A percentile compares a stretch with the other conserved stretches of the same genome.
These are phyloP conservation scores for Nebria salina DNA, from an alignment of 2,888 invertebrate species.

Conservation along the genomic window DNA sequence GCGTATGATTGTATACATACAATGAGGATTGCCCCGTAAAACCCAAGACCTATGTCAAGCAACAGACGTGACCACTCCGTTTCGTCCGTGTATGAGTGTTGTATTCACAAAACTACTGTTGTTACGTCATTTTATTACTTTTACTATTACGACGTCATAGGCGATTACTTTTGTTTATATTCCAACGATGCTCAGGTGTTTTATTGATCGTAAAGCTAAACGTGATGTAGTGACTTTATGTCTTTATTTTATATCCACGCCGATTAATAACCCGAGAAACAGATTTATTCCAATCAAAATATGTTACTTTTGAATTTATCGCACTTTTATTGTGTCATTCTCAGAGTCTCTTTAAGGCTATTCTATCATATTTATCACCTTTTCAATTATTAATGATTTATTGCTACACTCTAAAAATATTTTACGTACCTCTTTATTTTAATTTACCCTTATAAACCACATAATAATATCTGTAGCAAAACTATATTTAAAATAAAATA, in stretches of 20 bases:
- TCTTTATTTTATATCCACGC: conserved; percentile 35
- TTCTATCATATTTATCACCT: background rate
- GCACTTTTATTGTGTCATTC: background rate
- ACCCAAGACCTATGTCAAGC: conserved; percentile 37
- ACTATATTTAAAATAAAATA: too few species aligned
- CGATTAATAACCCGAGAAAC: conserved; percentile 26
- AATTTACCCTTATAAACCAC: too few species aligned
- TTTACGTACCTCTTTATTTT: too few species aligned
- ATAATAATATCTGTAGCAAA: too few species aligned
- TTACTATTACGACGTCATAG: background rate
- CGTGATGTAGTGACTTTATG: conserved; percentile 40
- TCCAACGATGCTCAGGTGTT: conserved; percentile 42
- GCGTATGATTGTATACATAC: conserved; percentile 40
- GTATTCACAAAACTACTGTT: conserved; percentile 2
- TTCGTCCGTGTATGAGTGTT: background rate
- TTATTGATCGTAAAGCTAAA: conserved; percentile 42
- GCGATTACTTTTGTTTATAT: conserved; percentile 46
- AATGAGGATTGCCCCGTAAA: conserved; percentile 33
- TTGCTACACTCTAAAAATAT: too few species aligned
- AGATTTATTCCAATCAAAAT: background rate
- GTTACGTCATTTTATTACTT: conserved; percentile 15
- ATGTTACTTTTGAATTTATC: background rate
- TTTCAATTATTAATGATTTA: background rate
- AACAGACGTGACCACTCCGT: conserved; percentile 23
- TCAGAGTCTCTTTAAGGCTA: background rate